Conservation (phyloP, 2,113 vertebrate genomes). For the Heloderma charlesbogerti region DNA sequence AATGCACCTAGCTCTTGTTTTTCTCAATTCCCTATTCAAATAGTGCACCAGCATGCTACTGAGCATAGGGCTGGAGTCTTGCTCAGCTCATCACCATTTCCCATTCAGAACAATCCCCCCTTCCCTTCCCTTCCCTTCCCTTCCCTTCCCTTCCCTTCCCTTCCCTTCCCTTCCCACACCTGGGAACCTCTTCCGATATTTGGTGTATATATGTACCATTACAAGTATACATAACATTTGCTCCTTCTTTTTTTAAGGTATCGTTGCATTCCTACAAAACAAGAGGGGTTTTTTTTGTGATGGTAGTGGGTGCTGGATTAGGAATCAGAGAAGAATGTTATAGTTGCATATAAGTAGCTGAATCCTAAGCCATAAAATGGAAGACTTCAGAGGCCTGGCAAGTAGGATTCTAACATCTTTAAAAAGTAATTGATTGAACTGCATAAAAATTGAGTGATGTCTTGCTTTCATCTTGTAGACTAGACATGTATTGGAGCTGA, state of each 20-base stretch:
- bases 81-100: no score
- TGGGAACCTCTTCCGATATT: not conserved
- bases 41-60: not conserved
- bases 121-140: not conserved
- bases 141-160: not conserved
- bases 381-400: not conserved
- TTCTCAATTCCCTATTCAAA: not conserved
- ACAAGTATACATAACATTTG: no score
- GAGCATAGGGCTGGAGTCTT: not conserved
- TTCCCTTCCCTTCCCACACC: not conserved
- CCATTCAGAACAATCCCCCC: not conserved
- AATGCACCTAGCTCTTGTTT: not conserved
- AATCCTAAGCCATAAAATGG: not conserved
- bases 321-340: not conserved
- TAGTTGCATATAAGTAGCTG: not conserved
- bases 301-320: no score
- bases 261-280: not conserved
- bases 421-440: not conserved
- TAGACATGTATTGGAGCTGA: not conserved
- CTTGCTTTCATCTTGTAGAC: conserved; percentile 9
- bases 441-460: not conserved
- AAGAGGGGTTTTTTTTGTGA: no score
- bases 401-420: not conserved
- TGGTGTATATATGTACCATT: not conserved
- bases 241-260: not conserved